These are phyloP conservation scores for Oreonectes daqikongensis DNA, from an alignment of 2,797 vertebrate species.

Conservation along the genomic window DNA sequence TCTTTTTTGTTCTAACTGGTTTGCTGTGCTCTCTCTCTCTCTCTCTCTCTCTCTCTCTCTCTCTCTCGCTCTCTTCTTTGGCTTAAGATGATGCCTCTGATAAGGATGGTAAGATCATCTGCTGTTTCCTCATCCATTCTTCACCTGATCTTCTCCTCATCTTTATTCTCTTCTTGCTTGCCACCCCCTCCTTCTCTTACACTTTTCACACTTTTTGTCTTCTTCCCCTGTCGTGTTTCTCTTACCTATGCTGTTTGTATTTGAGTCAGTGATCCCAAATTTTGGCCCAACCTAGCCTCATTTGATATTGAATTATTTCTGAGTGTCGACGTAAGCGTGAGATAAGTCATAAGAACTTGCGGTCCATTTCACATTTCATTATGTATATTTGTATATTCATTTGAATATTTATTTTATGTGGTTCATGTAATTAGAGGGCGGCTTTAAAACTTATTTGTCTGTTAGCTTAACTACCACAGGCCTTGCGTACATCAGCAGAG, in stretches of 20 bases:
- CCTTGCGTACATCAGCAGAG: no score
- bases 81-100: constrained; percentile 98
- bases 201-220: constrained; percentile 66
- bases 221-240: not conserved
- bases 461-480: no score
- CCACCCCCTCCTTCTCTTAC: constrained; percentile 60
- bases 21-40: constrained; percentile 50
- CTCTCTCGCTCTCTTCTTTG: constrained; percentile 60
- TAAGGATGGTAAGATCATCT: constrained; percentile 97
- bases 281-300: not conserved
- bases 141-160: constrained; percentile 48
- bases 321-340: no score
- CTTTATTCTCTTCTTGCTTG: constrained; percentile 48
- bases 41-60: constrained; percentile 50
- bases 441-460: no score
- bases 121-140: constrained; percentile 52
- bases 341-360: no score
- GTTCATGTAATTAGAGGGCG: no score
- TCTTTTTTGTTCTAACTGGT: constrained; percentile 50
- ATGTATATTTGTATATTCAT: no score
- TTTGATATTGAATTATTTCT: not conserved
- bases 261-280: constrained; percentile 4
- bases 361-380: no score
- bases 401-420: no score
- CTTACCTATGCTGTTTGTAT: constrained; percentile 16